Conservation (phyloP, 2,113 vertebrate genomes). For the Varanus komodoensis region DNA sequence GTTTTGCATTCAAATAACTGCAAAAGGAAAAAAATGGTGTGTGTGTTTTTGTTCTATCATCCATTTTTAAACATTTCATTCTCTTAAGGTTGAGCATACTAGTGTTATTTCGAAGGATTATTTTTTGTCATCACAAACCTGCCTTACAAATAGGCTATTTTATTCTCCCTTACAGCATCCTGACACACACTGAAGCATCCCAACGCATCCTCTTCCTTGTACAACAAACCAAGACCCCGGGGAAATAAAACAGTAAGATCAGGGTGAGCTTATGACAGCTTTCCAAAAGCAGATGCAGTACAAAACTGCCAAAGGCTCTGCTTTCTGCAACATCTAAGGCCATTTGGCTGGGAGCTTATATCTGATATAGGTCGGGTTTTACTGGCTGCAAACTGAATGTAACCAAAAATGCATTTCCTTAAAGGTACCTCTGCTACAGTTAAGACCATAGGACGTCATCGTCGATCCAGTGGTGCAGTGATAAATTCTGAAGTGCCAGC, state of each 20-base stretch:
- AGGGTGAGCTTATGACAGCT: neutral
- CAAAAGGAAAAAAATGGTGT: neutral
- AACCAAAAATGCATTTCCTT: neutral
- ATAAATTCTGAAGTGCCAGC: too few species aligned
- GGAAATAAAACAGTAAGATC: neutral
- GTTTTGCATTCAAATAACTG: neutral
- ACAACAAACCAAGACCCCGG: neutral
- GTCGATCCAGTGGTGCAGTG: too few species aligned
- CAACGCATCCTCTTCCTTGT: neutral
- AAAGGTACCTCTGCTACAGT: neutral
- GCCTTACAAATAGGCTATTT: slow-evolving; percentile 1
- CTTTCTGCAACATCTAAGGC: neutral
- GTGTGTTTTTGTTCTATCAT: neutral
- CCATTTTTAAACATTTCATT: neutral
- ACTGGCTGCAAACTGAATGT: neutral
- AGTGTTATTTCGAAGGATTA: neutral
- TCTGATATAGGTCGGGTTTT: neutral
- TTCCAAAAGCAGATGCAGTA: slow-evolving; percentile 14
- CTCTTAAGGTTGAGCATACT: neutral
- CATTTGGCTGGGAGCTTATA: neutral
- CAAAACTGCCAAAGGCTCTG: neutral
- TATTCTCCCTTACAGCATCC: slow-evolving; percentile 38
- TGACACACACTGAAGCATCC: neutral
- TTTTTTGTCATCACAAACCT: neutral
- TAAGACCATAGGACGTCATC: too few species aligned